Percentiles rank a stretch among this genome's conserved stretches.
These are phyloP conservation scores for Dasysyrphus albostriatus DNA, from an alignment of 2,888 invertebrate genomes.

Conservation along the genomic window DNA sequence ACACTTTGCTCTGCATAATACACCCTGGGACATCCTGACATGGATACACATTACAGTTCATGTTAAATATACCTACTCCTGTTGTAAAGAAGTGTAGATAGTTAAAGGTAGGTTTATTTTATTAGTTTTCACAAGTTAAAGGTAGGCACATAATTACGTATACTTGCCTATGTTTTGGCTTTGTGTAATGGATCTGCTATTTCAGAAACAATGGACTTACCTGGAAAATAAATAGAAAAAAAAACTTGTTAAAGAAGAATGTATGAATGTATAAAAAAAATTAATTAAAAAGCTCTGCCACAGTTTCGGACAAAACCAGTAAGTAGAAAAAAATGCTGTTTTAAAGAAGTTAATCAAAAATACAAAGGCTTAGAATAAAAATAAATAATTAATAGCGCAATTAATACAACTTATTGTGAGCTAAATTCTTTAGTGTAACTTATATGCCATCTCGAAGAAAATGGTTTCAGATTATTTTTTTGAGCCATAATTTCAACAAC, in stretches of 20 bases:
- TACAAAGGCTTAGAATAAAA: no score
- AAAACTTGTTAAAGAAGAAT: not conserved
- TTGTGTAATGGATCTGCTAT: not conserved
- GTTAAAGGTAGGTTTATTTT: not conserved
- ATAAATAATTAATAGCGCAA: no score
- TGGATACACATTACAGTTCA: not conserved
- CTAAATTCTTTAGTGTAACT: no score
- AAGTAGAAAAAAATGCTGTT: no score
- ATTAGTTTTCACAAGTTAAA: not conserved
- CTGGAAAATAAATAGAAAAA: constrained; percentile 13
- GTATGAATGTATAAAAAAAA: no score
- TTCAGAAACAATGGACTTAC: not conserved
- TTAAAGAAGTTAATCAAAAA: no score
- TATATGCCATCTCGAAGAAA: no score
- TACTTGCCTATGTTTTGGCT: not conserved
- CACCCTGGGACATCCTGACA: constrained; percentile 13
- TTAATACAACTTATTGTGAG: no score
- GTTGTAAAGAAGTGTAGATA: not conserved
- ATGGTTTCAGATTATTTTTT: no score
- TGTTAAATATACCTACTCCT: constrained; percentile 6
- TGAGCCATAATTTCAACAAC: no score
- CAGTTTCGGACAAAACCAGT: no score
- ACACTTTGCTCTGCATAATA: constrained; percentile 38
- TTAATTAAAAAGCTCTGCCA: no score
- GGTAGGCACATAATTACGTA: not conserved